Evolutionary conservation across 1,140 invertebrate species (phyloP), one percentile per base, ranked within the genome.

Genomic region (Leguminivora glycinivorella): DNA sequence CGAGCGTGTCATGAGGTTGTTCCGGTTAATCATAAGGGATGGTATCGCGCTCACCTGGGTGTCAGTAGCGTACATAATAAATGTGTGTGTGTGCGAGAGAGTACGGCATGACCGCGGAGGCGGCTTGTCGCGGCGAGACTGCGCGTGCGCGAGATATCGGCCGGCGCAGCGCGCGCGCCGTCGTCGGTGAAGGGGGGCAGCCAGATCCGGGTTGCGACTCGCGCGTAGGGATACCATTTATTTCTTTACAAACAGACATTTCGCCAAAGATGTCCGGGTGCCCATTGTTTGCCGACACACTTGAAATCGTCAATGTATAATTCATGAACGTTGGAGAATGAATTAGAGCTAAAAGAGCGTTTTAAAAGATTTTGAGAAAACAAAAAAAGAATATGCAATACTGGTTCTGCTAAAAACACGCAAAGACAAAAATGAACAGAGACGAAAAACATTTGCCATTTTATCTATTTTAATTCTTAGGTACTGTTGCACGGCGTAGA

Each of bases 61-160:
- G 84, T 90, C 88, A 77, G 88, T 85, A 80, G 87, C 86, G 86
- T 81, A 90, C 88, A 90, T 90, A 87, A 88, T 88, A 88, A 58
- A 40, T 70, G 70, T 72, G 71, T 75, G 75, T 78, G 77, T 72
- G 79, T 79, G 76, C 69, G 79, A 75, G 75, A 78, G 77, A 79
- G 82, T 76, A 78, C 81, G 75, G 77, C 84, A 86, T 85, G 73
- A 76, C 80, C 76, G 76, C 78, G 73, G 70, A 70, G 80, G 76
- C 81, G 82, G 72, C 78, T 76, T 79, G 77, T 82, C 82, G 83
- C 81, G 79, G 77, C 75, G 60, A 80, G 76, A 83, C 83, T 85
- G 83, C 78, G 77, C 77, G 78, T 74, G 72, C 77, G 76, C 75
- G 77, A 71, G 71, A 72, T 79, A 75, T 72, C 76, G 72, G 79